Evolutionary conservation across 2,797 vertebrate species (phyloP).

Genomic region (Pangasius djambal): DNA sequence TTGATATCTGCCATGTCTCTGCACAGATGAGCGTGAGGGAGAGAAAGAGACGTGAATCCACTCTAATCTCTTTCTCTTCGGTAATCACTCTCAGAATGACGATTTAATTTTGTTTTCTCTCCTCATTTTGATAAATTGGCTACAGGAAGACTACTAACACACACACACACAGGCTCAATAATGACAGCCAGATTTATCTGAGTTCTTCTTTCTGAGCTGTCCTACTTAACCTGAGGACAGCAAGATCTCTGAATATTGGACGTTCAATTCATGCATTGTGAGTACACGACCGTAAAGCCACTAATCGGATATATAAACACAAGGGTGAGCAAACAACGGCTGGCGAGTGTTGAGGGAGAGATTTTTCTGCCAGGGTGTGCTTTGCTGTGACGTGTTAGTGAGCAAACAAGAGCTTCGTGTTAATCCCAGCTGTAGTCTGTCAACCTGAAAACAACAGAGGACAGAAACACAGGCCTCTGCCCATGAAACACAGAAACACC

Average conservation of each 20-base stretch:
- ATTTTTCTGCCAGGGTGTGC: constrained; percentile 30
- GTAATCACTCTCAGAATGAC: neutral
- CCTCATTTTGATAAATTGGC: neutral
- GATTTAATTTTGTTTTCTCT: neutral
- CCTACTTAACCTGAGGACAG: neutral
- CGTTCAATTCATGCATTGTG: neutral
- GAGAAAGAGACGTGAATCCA: constrained; percentile 29
- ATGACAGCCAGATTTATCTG: neutral
- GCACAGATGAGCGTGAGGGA: constrained; percentile 69
- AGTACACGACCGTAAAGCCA: neutral
- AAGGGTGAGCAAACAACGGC: neutral
- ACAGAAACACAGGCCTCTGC: constrained; percentile 22
- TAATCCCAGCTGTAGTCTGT: constrained; percentile 51
- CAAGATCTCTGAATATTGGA: neutral
- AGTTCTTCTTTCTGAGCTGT: neutral
- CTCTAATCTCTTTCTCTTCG: constrained; percentile 40
- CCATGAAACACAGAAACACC: neutral
- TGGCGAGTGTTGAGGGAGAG: constrained; percentile 32
- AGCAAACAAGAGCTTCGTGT: constrained; percentile 43
- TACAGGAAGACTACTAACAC: neutral
- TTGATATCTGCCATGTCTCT: constrained; percentile 64
- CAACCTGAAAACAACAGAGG: constrained; percentile 25
- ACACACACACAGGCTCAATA: neutral
- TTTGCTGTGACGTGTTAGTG: constrained; percentile 50
- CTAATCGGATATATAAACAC: neutral